Evolutionary conservation across 2,888 invertebrate species (phyloP), one percentile per base, ranked within the genome.

Genomic region (Platycnemis pennipes): DNA sequence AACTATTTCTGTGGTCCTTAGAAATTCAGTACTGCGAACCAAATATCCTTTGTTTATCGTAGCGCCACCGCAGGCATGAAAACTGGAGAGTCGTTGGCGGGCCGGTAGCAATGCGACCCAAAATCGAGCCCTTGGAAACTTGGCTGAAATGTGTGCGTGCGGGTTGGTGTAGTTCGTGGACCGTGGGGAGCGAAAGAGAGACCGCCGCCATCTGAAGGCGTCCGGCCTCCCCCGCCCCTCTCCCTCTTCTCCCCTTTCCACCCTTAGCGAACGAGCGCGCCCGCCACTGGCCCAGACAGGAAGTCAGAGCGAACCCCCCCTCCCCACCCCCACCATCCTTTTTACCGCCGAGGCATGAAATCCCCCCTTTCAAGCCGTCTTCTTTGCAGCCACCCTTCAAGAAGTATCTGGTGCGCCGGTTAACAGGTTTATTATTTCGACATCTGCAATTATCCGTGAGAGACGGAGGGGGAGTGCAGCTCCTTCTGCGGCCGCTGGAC

Each of bases 351-450:
- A 11, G 49, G 19, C 13, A 11, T 49, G 49, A 49, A 11, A 49
- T 19, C 49, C 49, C 49, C 49, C 49, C 49, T 19, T 19, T 49
- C 49, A 8, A 8, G 5, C 49, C 49, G 0, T 3, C 0, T n/a
- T n/a, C 63, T 63, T 63, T 63, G 31, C 77, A 37, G 37, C 77
- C 77, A 37, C 77, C 31, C 77, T 77, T 77, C 77, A 37, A 26
- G 26, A 63, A 77, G 77, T 77, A 77, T 77, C 77, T 77, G 77
- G 77, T 37, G 37, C 37, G 16, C 77, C 16, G 77, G 31, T 77
- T 37, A 37, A 77, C 77, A 77, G 77, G 77, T 77, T 77, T 77
- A 77, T 77, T 77, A 77, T 77, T 77, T 77, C 77, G 77, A 77
- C 77, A 37, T 77, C 77, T 31, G 77, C 77, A 77, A 77, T 77